Evolutionary conservation across 1,140 invertebrate species (phyloP).

Genomic region (Diorhabda elongata): DNA sequence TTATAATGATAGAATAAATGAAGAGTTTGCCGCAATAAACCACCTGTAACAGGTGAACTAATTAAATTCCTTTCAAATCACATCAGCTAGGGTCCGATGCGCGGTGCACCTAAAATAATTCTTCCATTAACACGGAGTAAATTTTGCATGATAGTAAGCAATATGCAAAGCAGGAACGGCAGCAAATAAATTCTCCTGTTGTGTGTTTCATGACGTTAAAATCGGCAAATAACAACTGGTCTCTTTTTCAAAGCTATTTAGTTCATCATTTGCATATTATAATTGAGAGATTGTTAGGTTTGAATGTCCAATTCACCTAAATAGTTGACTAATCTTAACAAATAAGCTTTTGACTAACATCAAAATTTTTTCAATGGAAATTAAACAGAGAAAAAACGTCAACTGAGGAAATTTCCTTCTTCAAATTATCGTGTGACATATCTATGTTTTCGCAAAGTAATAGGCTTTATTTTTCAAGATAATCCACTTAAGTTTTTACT

Average conservation of each 20-base stretch:
- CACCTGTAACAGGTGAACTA: slow-evolving; percentile 1
- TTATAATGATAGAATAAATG: slow-evolving; percentile 3
- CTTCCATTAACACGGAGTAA: slow-evolving; percentile 4
- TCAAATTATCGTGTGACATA: no score
- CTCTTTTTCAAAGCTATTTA: background rate
- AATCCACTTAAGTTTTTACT: no score
- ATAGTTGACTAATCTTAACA: no score
- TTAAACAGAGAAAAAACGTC: no score
- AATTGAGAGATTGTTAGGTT: no score
- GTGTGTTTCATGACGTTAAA: slow-evolving; percentile 13
- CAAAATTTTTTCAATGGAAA: no score
- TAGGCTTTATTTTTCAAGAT: no score
- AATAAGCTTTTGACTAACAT: no score
- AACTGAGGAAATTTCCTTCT: no score
- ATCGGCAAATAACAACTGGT: slow-evolving; percentile 12
- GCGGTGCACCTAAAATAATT: background rate
- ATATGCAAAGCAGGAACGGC: slow-evolving; percentile 14
- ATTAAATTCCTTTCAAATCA: slow-evolving; percentile 3
- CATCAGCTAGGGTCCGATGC: background rate
- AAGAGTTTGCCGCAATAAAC: background rate
- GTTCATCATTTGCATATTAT: background rate
- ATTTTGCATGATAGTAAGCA: slow-evolving; percentile 17
- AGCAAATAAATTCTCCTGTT: slow-evolving; percentile 11
- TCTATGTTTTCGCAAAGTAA: no score
- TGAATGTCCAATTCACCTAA: no score